phyloP scores from a whole-genome alignment of 2,113 vertebrate species.

The Phrynosoma platyrhinos region DNA sequence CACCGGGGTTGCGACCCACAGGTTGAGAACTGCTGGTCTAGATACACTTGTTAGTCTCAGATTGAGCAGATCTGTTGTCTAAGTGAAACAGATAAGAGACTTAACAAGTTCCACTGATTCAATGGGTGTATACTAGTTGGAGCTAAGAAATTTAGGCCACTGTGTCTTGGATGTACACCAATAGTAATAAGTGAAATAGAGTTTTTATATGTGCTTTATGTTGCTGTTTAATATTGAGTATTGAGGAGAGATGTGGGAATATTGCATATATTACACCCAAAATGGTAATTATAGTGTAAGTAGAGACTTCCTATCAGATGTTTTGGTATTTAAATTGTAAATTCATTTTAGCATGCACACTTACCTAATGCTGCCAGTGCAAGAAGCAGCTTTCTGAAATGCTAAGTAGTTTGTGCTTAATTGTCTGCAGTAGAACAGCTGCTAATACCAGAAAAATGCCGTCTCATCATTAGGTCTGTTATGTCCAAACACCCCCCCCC shows the following conservation, averaged over 20 bases:
- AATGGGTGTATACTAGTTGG: background rate
- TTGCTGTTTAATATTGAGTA: background rate
- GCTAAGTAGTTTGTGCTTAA: constrained; percentile 76
- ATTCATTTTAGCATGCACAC: constrained; percentile 68
- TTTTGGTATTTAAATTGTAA: constrained; percentile 74
- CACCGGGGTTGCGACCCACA: no score
- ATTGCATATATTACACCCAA: constrained; percentile 24
- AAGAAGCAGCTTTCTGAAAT: constrained; percentile 73
- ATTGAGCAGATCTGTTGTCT: background rate
- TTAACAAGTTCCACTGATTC: background rate
- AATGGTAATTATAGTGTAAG: constrained; percentile 59
- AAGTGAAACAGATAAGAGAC: background rate
- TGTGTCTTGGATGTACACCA: constrained; percentile 1
- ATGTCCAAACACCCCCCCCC: constrained; percentile 53
- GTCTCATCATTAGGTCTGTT: constrained; percentile 77
- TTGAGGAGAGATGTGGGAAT: constrained; percentile 42
- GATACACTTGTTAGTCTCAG: background rate
- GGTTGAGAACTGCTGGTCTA: no score
- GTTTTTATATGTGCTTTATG: background rate
- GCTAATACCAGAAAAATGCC: constrained; percentile 78
- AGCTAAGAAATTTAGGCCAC: background rate
- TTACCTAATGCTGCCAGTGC: constrained; percentile 72
- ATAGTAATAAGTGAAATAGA: background rate
- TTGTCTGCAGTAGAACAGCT: constrained; percentile 78
- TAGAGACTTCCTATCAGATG: constrained; percentile 58